A percentile compares a stretch with the other conserved stretches of the same genome.
Evolutionary conservation across 1,140 invertebrate genomes (phyloP).

Genomic region (Apis florea): DNA sequence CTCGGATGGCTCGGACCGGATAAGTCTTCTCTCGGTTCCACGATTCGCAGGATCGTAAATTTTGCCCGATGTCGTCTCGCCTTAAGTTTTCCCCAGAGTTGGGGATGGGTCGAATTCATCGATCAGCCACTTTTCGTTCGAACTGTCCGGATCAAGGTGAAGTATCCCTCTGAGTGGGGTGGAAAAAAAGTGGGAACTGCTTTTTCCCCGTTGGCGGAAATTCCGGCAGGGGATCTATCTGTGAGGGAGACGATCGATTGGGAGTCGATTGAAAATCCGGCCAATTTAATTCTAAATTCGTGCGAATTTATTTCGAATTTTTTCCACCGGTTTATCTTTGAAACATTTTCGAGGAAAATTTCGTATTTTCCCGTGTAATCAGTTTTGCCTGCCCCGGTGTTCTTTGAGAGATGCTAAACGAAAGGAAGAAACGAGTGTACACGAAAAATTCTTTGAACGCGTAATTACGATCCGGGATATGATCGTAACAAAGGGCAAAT

Average conservation of each 20-base stretch:
- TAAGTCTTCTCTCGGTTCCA: constrained; percentile 66
- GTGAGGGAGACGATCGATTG: no score
- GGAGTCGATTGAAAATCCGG: constrained; percentile 19
- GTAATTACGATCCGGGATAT: neutral
- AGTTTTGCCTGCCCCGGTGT: neutral
- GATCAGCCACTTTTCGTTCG: constrained; percentile 66
- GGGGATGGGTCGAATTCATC: constrained; percentile 67
- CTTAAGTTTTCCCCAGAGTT: constrained; percentile 61
- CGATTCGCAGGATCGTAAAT: constrained; percentile 72
- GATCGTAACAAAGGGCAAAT: neutral
- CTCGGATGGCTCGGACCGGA: constrained; percentile 33
- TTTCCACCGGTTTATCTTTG: no score
- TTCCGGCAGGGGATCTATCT: neutral
- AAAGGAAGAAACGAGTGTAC: neutral
- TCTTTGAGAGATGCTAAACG: neutral
- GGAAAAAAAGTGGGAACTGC: constrained; percentile 51
- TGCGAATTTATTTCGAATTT: no score
- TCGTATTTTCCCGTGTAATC: no score
- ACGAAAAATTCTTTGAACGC: neutral
- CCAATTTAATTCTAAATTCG: constrained; percentile 2
- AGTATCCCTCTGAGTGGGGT: constrained; percentile 49
- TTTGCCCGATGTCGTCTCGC: constrained; percentile 58
- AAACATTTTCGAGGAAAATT: no score
- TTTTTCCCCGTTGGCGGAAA: constrained; percentile 34
- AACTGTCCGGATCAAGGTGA: constrained; percentile 64